These are phyloP conservation scores for Catocala sponsa DNA, from an alignment of 2,888 invertebrate species.

Conservation along the genomic window DNA sequence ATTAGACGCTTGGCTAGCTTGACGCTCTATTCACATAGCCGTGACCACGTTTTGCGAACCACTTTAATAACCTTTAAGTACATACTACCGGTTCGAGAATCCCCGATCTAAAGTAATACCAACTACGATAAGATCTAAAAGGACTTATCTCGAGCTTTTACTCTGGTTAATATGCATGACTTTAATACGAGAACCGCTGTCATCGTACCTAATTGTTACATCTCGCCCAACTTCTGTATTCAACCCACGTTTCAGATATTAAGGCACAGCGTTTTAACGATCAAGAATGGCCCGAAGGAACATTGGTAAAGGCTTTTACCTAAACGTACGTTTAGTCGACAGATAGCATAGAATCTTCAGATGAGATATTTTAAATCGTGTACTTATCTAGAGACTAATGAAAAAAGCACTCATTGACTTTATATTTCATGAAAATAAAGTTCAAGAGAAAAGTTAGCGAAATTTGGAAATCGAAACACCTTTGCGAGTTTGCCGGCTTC, in stretches of 20 bases:
- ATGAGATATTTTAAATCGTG: conserved; percentile 14
- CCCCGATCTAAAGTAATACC: not conserved
- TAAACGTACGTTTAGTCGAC: conserved; percentile 15
- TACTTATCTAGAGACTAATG: conserved; percentile 15
- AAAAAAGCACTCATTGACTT: conserved; percentile 21
- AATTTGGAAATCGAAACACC: conserved; percentile 23
- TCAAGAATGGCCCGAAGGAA: not conserved
- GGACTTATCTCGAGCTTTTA: not conserved
- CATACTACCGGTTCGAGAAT: too few species aligned
- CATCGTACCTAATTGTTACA: conserved; percentile 22
- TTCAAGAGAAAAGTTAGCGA: conserved; percentile 16
- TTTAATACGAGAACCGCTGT: conserved; percentile 13
- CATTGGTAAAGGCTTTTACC: conserved; percentile 8
- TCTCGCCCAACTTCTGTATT: conserved; percentile 7
- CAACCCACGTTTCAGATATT: conserved; percentile 15
- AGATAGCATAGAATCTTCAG: conserved; percentile 14
- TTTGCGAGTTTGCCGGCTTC: conserved; percentile 14
- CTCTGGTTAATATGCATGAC: conserved; percentile 18
- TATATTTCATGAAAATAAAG: conserved; percentile 8
- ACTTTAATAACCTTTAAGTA: too few species aligned
- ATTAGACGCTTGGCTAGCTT: too few species aligned
- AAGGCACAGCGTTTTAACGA: conserved; percentile 6
- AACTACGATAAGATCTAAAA: not conserved
- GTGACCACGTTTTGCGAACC: too few species aligned
- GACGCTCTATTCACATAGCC: too few species aligned